A percentile compares a stretch with the other conserved stretches of the same genome.
Conservation (phyloP, 2,797 vertebrate genomes). For the Anabacerthia variegaticeps region DNA sequence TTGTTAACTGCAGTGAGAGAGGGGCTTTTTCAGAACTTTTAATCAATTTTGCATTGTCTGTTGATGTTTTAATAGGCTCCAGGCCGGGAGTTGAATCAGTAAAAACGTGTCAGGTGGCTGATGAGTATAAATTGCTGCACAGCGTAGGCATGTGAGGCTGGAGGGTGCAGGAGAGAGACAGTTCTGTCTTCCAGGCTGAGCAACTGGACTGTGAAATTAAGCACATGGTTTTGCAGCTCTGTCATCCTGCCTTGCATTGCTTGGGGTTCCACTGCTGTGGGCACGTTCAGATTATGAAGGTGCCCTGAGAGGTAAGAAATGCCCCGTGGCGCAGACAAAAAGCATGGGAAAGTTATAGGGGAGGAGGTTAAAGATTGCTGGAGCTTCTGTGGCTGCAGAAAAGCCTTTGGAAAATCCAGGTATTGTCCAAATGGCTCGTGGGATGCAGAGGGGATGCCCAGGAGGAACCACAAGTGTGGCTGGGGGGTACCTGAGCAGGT, state of each 20-base stretch:
- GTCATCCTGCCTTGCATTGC: neutral
- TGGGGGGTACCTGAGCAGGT: neutral
- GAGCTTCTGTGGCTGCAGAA: neutral
- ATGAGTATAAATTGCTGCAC: neutral
- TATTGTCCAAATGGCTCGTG: neutral
- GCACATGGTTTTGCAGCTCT: neutral
- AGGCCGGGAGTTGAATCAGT: neutral
- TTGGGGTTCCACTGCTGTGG: neutral
- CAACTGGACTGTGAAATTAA: constrained; percentile 53
- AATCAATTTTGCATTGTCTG: neutral
- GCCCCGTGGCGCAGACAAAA: neutral
- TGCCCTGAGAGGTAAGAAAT: neutral
- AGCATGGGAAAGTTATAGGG: neutral
- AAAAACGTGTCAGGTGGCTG: neutral
- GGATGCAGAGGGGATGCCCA: neutral
- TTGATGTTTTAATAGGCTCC: neutral
- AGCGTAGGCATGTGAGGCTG: neutral
- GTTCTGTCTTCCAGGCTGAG: neutral
- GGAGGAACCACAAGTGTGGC: neutral
- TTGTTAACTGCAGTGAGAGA: neutral
- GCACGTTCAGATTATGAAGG: neutral
- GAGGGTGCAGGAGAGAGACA: neutral
- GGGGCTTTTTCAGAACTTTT: neutral
- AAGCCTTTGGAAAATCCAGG: neutral
- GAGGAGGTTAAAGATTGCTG: neutral